A percentile compares a stretch with the other conserved stretches of the same genome.
Conservation (phyloP, 2,888 invertebrate genomes). For the Omphaloscelis lunosa region DNA sequence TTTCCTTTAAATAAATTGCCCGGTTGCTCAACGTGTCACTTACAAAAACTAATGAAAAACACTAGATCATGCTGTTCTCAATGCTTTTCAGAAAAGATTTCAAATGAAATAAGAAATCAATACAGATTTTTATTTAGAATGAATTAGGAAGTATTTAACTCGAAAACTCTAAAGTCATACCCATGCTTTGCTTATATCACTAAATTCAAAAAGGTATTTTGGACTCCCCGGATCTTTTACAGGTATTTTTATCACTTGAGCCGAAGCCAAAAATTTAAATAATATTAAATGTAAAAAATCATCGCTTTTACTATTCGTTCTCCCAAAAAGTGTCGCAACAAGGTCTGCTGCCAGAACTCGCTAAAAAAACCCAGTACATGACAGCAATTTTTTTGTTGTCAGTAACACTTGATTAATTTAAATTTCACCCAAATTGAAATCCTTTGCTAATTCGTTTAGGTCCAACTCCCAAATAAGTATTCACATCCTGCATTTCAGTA, state of each 20-base stretch:
- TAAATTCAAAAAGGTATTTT: background rate
- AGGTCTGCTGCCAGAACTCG: too few relatives aligned
- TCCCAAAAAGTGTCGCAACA: background rate
- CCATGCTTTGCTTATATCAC: constrained; percentile 35
- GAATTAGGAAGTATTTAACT: background rate
- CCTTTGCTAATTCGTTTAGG: background rate
- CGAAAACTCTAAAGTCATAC: constrained; percentile 1
- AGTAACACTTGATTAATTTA: background rate
- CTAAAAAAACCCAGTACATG: background rate
- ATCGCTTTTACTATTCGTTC: too few relatives aligned
- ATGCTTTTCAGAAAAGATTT: background rate
- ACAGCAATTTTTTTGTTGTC: background rate
- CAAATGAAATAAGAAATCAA: background rate
- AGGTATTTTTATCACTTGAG: background rate
- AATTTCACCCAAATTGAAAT: background rate
- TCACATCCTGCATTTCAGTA: background rate
- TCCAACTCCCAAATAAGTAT: background rate
- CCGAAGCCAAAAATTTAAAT: too few relatives aligned
- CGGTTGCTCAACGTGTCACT: background rate
- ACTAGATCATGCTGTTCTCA: constrained; percentile 29
- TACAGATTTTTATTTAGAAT: background rate
- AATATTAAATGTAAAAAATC: background rate
- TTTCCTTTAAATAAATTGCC: background rate
- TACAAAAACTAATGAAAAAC: background rate
- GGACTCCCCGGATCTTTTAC: background rate